These are phyloP conservation scores for Platyrinchus mystaceus DNA, from an alignment of 2,797 vertebrate species.

Conservation along the genomic window DNA sequence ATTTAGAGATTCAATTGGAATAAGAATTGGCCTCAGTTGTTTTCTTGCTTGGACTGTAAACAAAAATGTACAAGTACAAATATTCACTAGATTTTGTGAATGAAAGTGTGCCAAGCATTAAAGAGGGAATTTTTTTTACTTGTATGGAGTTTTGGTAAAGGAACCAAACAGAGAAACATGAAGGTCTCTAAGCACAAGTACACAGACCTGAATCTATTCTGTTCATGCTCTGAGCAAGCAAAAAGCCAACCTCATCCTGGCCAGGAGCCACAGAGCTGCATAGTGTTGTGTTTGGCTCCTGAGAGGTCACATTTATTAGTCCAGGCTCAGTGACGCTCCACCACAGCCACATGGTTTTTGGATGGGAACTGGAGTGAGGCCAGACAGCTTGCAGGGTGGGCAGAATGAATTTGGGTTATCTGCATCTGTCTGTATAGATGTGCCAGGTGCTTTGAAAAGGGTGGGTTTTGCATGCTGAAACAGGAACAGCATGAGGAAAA, in stretches of 20 bases:
- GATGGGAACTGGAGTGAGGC: conserved; percentile 1
- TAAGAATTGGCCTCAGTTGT: not conserved
- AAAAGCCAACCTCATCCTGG: not conserved
- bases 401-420: not conserved
- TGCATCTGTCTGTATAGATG: not conserved
- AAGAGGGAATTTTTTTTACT: not conserved
- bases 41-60: not conserved
- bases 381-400: conserved; percentile 31
- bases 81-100: not conserved
- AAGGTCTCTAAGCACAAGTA: not conserved
- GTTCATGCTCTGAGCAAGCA: not conserved
- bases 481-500: not conserved
- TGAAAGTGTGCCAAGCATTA: not conserved
- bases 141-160: not conserved
- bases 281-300: not conserved
- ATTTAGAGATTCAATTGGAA: not conserved
- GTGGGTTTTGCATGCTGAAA: not conserved
- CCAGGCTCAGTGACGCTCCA: not conserved
- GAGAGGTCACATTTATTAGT: not conserved
- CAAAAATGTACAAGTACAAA: not conserved
- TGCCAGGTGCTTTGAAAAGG: conserved; percentile 1
- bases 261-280: not conserved
- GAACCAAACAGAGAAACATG: not conserved
- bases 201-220: not conserved
- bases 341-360: not conserved